Evolutionary conservation across 2,888 invertebrate species (phyloP).

Genomic region (Diogma glabrata): DNA sequence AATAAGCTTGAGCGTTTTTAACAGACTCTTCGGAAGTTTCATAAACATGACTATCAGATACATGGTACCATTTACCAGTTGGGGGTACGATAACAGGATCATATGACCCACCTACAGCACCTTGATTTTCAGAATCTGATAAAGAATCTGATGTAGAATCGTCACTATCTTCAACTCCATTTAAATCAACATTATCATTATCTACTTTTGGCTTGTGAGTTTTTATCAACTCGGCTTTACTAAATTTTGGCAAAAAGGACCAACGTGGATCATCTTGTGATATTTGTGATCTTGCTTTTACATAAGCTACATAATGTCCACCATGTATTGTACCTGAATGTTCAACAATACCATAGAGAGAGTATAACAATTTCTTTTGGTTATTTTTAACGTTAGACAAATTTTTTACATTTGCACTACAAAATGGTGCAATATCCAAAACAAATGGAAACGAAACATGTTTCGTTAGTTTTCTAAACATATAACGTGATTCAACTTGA

Average conservation of each 20-base stretch:
- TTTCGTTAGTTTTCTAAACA: slow-evolving; percentile 73
- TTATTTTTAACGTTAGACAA: slow-evolving; percentile 49
- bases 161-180: slow-evolving; percentile 36
- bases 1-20: slow-evolving; percentile 79
- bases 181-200: slow-evolving; percentile 32
- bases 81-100: slow-evolving; percentile 36
- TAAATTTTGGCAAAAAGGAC: slow-evolving; percentile 57
- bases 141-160: slow-evolving; percentile 45
- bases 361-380: slow-evolving; percentile 63
- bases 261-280: slow-evolving; percentile 53
- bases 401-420: slow-evolving; percentile 53
- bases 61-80: slow-evolving; percentile 81
- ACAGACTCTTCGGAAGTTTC: slow-evolving; percentile 73
- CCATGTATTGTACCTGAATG: slow-evolving; percentile 87
- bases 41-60: slow-evolving; percentile 80
- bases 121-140: slow-evolving; percentile 31
- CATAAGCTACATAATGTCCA: slow-evolving; percentile 82
- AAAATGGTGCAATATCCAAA: slow-evolving; percentile 84
- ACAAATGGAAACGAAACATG: slow-evolving; percentile 78
- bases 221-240: slow-evolving; percentile 41
- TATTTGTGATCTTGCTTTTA: slow-evolving; percentile 66
- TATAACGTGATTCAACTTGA: slow-evolving; percentile 62
- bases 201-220: slow-evolving; percentile 38
- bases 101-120: slow-evolving; percentile 32
- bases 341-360: slow-evolving; percentile 89